Evolutionary conservation across 2,797 vertebrate genomes (phyloP), one percentile per base, ranked within the genome.

Genomic region (Calcarius lapponicus): DNA sequence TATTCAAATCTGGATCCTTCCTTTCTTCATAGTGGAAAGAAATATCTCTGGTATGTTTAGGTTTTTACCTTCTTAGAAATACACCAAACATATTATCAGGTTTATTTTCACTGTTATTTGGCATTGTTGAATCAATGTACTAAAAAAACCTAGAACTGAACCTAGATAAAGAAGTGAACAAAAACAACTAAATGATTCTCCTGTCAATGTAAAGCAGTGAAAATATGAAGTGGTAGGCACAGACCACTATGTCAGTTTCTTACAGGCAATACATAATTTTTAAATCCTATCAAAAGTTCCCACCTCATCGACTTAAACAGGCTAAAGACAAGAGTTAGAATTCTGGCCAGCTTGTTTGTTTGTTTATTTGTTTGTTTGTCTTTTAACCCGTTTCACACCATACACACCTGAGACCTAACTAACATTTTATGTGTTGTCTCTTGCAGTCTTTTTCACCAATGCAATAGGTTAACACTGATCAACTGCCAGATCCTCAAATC

Each of bases 391-490:
- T 62, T 78, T 66, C 17, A 38, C 31, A 18, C 4, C 17, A 15
- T 19, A 60, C 5, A 65, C 83, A 71, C 1, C 5, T 7, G 18
- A 80, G 21, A 54, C 2, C 22, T 50, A 66, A 18, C 15, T 42
- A 26, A 11, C 8, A 62, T 66, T 71, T 80, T 66, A 11, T 1
- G 0, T 1, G 9, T 34, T 80, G 9, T 58, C 8, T 36, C 2
- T 45, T 67, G 13, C 2, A 1, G 7, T 48, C 17, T 40, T 69
- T 48, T 67, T 74, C 15, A 24, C 7, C 18, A 17, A 4, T 8
- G 8, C 11, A 2, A 2, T 43, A 29, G 12, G 2, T 56, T 51
- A 65, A 51, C 6, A 3, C 1, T 38, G 13, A 9, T 29, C 5
- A 3, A 8, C 22, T 88, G 18, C 17, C 31, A 51, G 25, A 61